Evolutionary conservation across 1,140 invertebrate species (phyloP).

Genomic region (Nebria ingens): DNA sequence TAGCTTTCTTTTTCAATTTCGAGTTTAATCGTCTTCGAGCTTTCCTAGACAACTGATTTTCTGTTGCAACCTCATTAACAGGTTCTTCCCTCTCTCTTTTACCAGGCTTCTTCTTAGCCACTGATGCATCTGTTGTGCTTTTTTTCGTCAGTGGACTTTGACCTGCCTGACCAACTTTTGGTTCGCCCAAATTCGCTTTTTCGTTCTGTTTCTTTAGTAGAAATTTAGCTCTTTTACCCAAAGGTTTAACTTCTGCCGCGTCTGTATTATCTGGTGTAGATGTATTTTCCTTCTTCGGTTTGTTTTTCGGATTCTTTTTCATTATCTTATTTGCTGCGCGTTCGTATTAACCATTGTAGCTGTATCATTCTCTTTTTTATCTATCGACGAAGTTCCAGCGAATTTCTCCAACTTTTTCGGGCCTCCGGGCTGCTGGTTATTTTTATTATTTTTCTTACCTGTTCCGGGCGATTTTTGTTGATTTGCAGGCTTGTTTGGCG

Average conservation of each 20-base stretch:
- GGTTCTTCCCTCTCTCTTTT: too few species aligned
- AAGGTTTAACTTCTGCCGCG: not conserved
- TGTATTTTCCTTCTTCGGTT: not conserved
- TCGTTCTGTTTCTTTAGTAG: not conserved
- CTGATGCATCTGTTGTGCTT: not conserved
- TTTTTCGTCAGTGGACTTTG: not conserved
- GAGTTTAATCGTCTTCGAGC: too few species aligned
- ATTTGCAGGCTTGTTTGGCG: not conserved
- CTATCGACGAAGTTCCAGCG: not conserved
- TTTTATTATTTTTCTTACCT: too few species aligned
- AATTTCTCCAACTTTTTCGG: not conserved
- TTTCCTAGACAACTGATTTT: too few species aligned
- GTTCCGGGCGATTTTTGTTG: too few species aligned
- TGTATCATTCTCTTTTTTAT: not conserved
- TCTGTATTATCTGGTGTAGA: too few species aligned
- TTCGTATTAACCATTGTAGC: too few species aligned
- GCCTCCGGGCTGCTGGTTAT: too few species aligned
- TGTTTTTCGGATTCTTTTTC: not conserved
- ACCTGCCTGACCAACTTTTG: not conserved
- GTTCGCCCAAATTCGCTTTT: not conserved
- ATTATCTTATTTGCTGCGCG: not conserved
- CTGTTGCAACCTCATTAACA: too few species aligned
- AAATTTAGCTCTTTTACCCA: too few species aligned
- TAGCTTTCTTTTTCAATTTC: too few species aligned
- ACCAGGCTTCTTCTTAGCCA: too few species aligned